Conservation (phyloP, 2,797 vertebrate genomes). For the Petrocephalus schoutedeni region DNA sequence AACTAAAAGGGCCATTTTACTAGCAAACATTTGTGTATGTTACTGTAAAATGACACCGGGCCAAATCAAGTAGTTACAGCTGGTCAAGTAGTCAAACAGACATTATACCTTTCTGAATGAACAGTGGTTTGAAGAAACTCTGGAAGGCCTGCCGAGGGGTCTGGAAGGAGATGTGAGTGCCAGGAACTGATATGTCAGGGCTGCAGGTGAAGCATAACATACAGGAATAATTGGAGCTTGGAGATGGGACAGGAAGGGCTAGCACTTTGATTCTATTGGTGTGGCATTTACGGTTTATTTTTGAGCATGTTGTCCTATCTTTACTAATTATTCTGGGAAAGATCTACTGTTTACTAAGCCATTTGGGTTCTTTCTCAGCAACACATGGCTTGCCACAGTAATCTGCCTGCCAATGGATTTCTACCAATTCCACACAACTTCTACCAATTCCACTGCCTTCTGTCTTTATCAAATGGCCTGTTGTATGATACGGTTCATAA, state of each 20-base stretch:
- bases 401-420: not conserved
- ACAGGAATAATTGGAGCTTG: not conserved
- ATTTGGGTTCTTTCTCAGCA: not conserved
- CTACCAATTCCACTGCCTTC: not conserved
- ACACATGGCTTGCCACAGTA: not conserved
- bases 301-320: not conserved
- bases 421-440: not conserved
- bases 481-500: not conserved
- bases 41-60: not conserved
- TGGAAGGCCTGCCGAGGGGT: not conserved
- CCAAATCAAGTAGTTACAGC: not conserved
- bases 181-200: not conserved
- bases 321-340: not conserved
- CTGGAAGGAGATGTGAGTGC: not conserved
- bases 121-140: not conserved
- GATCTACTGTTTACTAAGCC: not conserved
- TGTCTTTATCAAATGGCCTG: not conserved
- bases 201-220: not conserved
- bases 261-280: not conserved
- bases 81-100: not conserved
- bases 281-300: not conserved
- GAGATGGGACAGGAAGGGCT: not conserved
- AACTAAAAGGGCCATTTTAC: not conserved
- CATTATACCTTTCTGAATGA: not conserved
- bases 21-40: not conserved